Evolutionary conservation across 1,140 invertebrate genomes (phyloP).

Genomic region (Neelides sp.): DNA sequence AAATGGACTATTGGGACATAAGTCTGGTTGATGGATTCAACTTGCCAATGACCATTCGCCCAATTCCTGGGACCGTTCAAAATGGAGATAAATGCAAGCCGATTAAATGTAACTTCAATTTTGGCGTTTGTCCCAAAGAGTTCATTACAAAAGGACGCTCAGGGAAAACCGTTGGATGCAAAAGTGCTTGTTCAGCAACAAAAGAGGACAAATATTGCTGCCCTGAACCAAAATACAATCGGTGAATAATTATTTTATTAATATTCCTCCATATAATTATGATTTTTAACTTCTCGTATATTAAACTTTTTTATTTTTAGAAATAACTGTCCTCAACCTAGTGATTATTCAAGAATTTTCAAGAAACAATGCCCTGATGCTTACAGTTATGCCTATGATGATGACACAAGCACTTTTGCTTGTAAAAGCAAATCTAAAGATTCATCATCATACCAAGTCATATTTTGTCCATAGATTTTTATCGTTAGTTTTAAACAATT

Average conservation of each 20-base stretch:
- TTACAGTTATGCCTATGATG: conserved; percentile 33
- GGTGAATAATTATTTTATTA: too few relatives aligned
- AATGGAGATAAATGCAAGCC: conserved; percentile 8
- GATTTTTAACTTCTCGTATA: too few relatives aligned
- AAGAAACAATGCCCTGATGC: conserved; percentile 32
- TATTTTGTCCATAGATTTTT: conserved; percentile 15
- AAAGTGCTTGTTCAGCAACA: conserved; percentile 39
- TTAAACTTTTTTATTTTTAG: too few relatives aligned
- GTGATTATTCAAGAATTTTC: conserved; percentile 19
- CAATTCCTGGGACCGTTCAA: conserved; percentile 3
- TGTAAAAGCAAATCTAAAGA: conserved; percentile 16
- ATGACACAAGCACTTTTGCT: conserved; percentile 27
- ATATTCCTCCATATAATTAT: too few relatives aligned
- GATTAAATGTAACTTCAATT: conserved; percentile 16
- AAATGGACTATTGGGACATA: conserved; percentile 34
- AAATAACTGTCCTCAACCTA: conserved; percentile 16
- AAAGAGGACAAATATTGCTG: conserved; percentile 40
- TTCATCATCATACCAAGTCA: conserved; percentile 11
- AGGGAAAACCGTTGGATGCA: conserved; percentile 37
- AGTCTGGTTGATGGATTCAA: conserved; percentile 35
- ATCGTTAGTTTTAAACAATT: too few relatives aligned
- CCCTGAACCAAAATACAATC: conserved; percentile 31
- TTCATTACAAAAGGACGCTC: conserved; percentile 6
- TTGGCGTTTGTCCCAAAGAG: conserved; percentile 20
- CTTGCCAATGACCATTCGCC: conserved; percentile 31